phyloP scores from a whole-genome alignment of 2,113 vertebrate species.

The Microcebus lehilahytsara region DNA sequence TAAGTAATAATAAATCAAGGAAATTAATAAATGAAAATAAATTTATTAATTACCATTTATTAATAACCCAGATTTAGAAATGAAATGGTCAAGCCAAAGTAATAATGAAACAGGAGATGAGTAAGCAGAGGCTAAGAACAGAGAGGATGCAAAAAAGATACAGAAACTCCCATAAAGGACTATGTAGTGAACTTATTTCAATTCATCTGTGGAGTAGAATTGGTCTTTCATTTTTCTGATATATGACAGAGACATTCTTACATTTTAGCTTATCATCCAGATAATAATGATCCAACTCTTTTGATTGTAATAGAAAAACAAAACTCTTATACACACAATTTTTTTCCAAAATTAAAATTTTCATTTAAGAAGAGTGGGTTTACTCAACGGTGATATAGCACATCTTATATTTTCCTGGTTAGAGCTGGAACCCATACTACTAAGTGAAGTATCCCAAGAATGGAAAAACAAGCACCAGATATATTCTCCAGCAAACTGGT shows the following conservation, averaged over 20 bases:
- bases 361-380: neutral
- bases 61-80: neutral
- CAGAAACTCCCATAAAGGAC: neutral
- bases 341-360: neutral
- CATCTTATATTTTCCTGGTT: too few species aligned
- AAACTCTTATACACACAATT: neutral
- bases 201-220: neutral
- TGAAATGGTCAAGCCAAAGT: neutral
- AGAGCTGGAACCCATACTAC: too few species aligned
- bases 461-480: too few species aligned
- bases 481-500: too few species aligned
- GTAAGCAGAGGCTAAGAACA: neutral
- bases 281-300: neutral
- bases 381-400: too few species aligned
- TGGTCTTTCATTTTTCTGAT: neutral
- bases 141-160: neutral
- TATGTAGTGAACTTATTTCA: neutral
- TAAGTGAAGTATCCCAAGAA: too few species aligned
- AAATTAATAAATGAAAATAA: too few species aligned
- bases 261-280: neutral
- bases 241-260: neutral
- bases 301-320: neutral
- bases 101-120: neutral
- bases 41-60: too few species aligned
- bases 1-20: too few species aligned